A percentile compares a stretch with the other conserved stretches of the same genome.
phyloP scores from a whole-genome alignment of 2,113 vertebrate genomes.

The Dryoscopus gambensis region DNA sequence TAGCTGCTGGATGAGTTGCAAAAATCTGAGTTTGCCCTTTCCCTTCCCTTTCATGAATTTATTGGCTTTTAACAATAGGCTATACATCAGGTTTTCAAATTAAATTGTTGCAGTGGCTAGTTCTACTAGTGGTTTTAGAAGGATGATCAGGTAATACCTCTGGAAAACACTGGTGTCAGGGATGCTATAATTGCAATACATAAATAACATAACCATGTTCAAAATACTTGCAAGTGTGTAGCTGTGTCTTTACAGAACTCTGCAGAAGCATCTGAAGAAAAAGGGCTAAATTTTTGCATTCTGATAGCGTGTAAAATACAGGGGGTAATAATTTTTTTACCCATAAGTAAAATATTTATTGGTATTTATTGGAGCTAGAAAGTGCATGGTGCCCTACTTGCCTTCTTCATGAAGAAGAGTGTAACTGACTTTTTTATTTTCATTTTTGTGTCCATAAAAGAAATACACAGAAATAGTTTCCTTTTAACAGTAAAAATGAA shows the following conservation, averaged over 20 bases:
- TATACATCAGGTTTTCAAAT: background rate
- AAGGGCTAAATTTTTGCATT: background rate
- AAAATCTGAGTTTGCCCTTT: background rate
- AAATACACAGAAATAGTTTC: constrained; percentile 14
- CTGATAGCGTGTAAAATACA: background rate
- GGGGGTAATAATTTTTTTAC: background rate
- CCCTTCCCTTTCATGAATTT: background rate
- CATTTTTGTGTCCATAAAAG: constrained; percentile 3
- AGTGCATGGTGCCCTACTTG: background rate
- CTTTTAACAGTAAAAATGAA: constrained; percentile 45
- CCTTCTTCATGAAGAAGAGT: background rate
- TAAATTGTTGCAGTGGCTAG: background rate
- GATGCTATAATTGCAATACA: background rate
- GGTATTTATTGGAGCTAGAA: background rate
- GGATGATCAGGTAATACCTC: background rate
- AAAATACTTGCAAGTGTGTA: background rate
- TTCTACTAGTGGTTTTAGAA: background rate
- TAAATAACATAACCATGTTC: background rate
- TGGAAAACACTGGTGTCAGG: background rate
- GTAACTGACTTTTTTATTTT: background rate
- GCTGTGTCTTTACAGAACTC: background rate
- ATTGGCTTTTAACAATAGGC: background rate
- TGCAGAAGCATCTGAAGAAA: background rate
- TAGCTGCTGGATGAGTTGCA: background rate
- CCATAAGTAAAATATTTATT: background rate